Evolutionary conservation across 2,797 vertebrate genomes (phyloP), one percentile per base, ranked within the genome.

Genomic region (Pseudochirops corinnae): DNA sequence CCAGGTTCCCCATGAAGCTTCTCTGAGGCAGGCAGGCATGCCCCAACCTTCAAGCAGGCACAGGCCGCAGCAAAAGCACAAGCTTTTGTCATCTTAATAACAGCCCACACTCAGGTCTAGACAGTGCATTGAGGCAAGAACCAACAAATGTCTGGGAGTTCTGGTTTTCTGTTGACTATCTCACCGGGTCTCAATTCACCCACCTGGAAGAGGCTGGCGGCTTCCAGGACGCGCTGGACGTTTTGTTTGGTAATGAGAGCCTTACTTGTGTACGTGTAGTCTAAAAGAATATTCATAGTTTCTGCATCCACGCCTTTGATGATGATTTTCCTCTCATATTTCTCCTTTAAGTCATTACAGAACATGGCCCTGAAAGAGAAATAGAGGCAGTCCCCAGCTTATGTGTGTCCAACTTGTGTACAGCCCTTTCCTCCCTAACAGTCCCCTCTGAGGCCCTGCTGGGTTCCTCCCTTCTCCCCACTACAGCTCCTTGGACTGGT

Each of bases 121-220:
- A 55, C 55, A 31, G 28, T 33, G 29, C 52, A 14, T 14, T 18
- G 52, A 39, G 67, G 10, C 87, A 67, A 53, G 58, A 50, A 90
- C 90, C 93, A 95, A 31, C 50, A 90, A 53, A 74, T 60, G 58
- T 94, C 94, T 90, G 28, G 50, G 90, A 39, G 92, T 28, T 52
- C 67, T 55, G 53, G 60, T 53, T 55, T 62, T 55, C 57, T 93
- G 67, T 39, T 18, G 91, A 96, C 92, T 29, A 46, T 55, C 55
- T n/a, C 24, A 26, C 4, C 1, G 11, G 74, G 82, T 33, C n/a
- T 50, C 62, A 90, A 55, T 95, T 95, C 58, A 96, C 98, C 98
- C 97, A 99, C 99, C 99, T 99, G 99, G 98, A 99, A 99, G 91
- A 99, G 99, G 97, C 99, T 99, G 97, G 99, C 99, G 0, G 99